Evolutionary conservation across 2,888 invertebrate species (phyloP).

Genomic region (Hartigia nigra): DNA sequence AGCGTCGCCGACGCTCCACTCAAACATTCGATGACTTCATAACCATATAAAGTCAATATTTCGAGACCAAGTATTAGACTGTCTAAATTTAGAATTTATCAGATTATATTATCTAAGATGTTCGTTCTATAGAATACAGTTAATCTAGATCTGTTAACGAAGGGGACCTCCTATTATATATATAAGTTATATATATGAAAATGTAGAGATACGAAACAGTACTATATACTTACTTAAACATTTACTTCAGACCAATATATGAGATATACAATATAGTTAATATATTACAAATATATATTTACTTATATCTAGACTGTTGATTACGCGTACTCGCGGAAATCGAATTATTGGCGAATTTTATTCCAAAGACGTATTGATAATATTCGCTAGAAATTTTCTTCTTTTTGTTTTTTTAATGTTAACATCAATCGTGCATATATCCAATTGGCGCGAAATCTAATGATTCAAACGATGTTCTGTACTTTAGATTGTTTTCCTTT

Average conservation of each 20-base stretch:
- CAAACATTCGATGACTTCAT: not conserved
- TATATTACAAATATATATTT: not conserved
- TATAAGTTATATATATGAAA: not conserved
- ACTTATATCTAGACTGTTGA: not conserved
- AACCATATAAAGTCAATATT: conserved; percentile 8
- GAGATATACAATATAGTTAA: not conserved
- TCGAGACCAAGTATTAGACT: conserved; percentile 21
- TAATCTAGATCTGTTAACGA: not conserved
- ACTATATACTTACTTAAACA: not conserved
- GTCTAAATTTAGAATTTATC: conserved; percentile 7
- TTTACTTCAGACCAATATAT: not conserved
- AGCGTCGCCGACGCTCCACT: not conserved
- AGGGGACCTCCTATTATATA: not conserved
- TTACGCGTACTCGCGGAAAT: not conserved
- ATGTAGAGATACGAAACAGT: not conserved
- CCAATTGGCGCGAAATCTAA: not conserved
- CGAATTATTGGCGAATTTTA: not conserved
- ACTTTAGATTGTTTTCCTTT: not conserved
- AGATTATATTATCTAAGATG: not conserved
- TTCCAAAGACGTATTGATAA: not conserved
- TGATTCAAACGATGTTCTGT: not conserved
- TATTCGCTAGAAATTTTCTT: too few species aligned
- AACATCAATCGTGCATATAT: not conserved
- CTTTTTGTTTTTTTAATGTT: not conserved
- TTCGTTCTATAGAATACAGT: not conserved